These are phyloP conservation scores for Achatina immaculata DNA, from an alignment of 1,140 invertebrate genomes.

Conservation along the genomic window DNA sequence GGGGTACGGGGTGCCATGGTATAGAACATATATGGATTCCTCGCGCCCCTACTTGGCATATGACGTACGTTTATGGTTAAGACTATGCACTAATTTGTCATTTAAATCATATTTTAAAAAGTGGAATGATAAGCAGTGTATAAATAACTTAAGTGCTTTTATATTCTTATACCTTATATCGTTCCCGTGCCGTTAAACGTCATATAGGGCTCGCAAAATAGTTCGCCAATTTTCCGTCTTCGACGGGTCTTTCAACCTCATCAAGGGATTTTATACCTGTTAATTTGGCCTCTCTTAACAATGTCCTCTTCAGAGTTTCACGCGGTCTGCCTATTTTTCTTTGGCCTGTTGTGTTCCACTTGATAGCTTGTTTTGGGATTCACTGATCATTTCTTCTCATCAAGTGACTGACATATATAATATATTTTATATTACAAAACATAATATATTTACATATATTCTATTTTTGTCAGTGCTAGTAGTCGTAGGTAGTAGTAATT, in stretches of 20 bases:
- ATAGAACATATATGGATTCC: conserved; percentile 6
- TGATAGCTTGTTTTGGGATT: too few species aligned
- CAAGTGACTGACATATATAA: neutral
- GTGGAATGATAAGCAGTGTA: neutral
- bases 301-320: too few species aligned
- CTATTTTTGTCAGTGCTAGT: neutral
- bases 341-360: too few species aligned
- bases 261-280: too few species aligned
- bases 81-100: neutral
- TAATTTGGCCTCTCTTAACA: too few species aligned
- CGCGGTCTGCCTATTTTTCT: too few species aligned
- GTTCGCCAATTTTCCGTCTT: too few species aligned
- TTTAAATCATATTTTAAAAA: neutral
- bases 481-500: neutral
- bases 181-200: too few species aligned
- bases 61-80: conserved; percentile 11
- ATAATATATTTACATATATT: neutral
- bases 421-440: neutral
- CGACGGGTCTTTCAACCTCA: too few species aligned
- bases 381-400: too few species aligned
- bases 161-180: too few species aligned
- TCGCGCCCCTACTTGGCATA: conserved; percentile 21
- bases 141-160: neutral
- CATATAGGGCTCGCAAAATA: too few species aligned
- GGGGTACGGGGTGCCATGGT: conserved; percentile 3